phyloP scores from a whole-genome alignment of 2,888 invertebrate genomes.

The Epistrophella euchroma region DNA sequence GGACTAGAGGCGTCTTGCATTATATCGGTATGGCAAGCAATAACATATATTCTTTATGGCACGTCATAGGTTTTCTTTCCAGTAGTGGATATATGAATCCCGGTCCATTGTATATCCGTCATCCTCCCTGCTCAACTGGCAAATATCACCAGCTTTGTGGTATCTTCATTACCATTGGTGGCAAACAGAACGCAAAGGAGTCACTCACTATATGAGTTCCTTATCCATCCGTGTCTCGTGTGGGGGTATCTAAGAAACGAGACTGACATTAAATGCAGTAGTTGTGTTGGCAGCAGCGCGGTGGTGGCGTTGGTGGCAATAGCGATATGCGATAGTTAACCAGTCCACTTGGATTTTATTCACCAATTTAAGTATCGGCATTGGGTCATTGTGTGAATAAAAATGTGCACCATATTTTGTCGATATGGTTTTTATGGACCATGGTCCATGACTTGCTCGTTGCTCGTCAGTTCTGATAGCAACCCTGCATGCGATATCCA shows the following conservation, averaged over 20 bases:
- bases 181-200: constrained; percentile 18
- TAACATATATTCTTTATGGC: constrained; percentile 75
- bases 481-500: constrained; percentile 55
- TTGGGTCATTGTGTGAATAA: constrained; percentile 66
- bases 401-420: constrained; percentile 66
- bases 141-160: constrained; percentile 36
- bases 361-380: constrained; percentile 63
- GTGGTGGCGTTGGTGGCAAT: background rate
- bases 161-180: constrained; percentile 68
- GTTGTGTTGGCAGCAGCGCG: background rate
- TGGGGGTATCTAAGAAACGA: constrained; percentile 52
- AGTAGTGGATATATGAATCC: constrained; percentile 6
- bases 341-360: constrained; percentile 71
- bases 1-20: constrained; percentile 63
- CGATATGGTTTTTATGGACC: constrained; percentile 51
- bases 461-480: constrained; percentile 44
- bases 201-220: constrained; percentile 29
- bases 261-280: constrained; percentile 63
- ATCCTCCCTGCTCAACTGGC: background rate
- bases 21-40: constrained; percentile 50
- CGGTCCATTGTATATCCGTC: background rate
- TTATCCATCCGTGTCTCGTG: constrained; percentile 14
- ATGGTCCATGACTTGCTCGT: constrained; percentile 1
- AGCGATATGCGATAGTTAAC: constrained; percentile 41
- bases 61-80: constrained; percentile 57